These are phyloP conservation scores for Aethes cnicana DNA, from an alignment of 2,888 invertebrate species.

Conservation along the genomic window DNA sequence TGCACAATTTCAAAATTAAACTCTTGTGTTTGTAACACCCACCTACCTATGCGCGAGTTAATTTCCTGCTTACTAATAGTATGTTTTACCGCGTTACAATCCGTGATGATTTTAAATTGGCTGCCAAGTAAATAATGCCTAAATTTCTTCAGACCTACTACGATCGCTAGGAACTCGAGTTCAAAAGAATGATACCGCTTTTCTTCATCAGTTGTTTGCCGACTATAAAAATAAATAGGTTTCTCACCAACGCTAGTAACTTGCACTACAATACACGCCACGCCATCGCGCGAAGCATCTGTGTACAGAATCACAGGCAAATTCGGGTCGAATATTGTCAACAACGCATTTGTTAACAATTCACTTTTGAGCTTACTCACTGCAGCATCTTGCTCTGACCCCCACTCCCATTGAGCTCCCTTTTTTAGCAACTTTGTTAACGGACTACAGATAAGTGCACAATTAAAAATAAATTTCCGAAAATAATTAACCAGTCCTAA, in stretches of 20 bases:
- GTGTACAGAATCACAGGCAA: neutral
- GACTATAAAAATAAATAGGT: conserved; percentile 13
- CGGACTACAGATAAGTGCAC: neutral
- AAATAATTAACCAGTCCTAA: conserved; percentile 7
- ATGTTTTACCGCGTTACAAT: neutral
- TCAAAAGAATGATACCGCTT: conserved; percentile 10
- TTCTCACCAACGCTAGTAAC: neutral
- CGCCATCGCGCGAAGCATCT: neutral
- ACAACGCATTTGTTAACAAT: neutral
- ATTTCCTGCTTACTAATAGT: neutral
- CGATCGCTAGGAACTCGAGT: conserved; percentile 1
- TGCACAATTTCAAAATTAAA: neutral
- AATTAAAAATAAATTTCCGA: neutral
- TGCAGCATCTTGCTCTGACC: neutral
- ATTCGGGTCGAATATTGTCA: conserved; percentile 1
- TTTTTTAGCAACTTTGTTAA: conserved; percentile 4
- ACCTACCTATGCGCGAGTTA: neutral
- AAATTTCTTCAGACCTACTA: neutral
- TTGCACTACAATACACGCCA: conserved; percentile 1
- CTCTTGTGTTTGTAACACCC: conserved; percentile 3
- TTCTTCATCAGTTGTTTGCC: conserved; percentile 2
- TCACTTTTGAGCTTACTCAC: neutral
- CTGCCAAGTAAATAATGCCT: neutral
- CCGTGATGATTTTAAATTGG: neutral
- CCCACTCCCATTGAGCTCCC: neutral